Percentiles rank a stretch among this genome's conserved stretches.
Conservation (phyloP, 1,140 invertebrate genomes). For the Dinoponera quadriceps region DNA sequence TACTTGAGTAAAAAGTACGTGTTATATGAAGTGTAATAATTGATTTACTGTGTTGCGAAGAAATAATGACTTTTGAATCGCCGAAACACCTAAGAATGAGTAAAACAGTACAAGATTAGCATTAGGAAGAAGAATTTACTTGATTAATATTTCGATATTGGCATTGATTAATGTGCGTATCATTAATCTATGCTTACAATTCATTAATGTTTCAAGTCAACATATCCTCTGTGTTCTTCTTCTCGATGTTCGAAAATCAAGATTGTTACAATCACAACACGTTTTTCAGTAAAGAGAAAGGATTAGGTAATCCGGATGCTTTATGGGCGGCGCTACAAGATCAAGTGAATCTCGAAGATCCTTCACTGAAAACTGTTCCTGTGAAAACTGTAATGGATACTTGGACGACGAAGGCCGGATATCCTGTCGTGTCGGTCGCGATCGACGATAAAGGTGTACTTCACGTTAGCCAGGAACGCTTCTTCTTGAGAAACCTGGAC, state of each 20-base stretch:
- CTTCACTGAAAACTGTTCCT: constrained; percentile 66
- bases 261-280: background rate
- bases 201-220: background rate
- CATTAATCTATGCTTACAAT: background rate
- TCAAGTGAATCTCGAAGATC: constrained; percentile 79
- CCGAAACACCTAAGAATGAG: background rate
- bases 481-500: constrained; percentile 83
- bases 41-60: constrained; percentile 14
- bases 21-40: background rate
- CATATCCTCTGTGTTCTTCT: background rate
- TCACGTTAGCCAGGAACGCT: constrained; percentile 84
- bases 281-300: constrained; percentile 12
- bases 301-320: constrained; percentile 86
- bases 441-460: constrained; percentile 82
- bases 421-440: constrained; percentile 89
- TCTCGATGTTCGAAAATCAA: background rate
- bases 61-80: background rate
- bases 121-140: background rate
- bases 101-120: background rate
- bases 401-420: constrained; percentile 92
- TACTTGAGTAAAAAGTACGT: constrained; percentile 86
- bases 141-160: background rate
- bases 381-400: constrained; percentile 87
- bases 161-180: background rate
- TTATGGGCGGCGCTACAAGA: constrained; percentile 88